Evolutionary conservation across 2,888 invertebrate genomes (phyloP).

Genomic region (Nemoura dubitans): DNA sequence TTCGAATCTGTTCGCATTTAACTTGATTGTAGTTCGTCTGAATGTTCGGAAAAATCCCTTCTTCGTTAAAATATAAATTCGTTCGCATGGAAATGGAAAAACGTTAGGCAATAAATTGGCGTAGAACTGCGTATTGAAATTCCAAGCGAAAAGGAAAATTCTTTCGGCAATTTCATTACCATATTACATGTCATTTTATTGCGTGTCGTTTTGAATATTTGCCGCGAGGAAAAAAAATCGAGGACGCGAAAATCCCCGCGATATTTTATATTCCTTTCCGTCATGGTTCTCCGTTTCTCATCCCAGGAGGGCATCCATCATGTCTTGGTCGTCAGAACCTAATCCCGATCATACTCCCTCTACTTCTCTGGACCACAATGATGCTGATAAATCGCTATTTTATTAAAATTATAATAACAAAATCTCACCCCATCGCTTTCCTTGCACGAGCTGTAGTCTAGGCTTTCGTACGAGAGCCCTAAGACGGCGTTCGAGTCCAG

Average conservation of each 20-base stretch:
- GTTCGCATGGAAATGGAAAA: not conserved
- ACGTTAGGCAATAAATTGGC: not conserved
- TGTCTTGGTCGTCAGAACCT: not conserved
- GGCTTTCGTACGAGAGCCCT: conserved; percentile 49
- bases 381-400: not conserved
- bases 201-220: not conserved
- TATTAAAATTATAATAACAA: conserved; percentile 7
- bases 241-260: not conserved
- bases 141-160: not conserved
- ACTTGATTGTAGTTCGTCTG: not conserved
- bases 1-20: not conserved
- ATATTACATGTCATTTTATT: not conserved
- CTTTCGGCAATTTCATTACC: not conserved
- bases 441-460: conserved; percentile 50
- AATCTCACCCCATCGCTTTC: conserved; percentile 50
- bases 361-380: conserved; percentile 8
- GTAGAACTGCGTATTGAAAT: not conserved
- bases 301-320: conserved; percentile 3
- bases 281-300: not conserved
- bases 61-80: not conserved
- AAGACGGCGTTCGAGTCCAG: conserved; percentile 14
- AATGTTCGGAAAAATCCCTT: not conserved
- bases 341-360: not conserved
- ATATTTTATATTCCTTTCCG: not conserved
- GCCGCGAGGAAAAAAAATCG: not conserved